A percentile compares a stretch with the other conserved stretches of the same genome.
Evolutionary conservation across 2,797 vertebrate species (phyloP).

Genomic region (Hippopotamyrus pictus): DNA sequence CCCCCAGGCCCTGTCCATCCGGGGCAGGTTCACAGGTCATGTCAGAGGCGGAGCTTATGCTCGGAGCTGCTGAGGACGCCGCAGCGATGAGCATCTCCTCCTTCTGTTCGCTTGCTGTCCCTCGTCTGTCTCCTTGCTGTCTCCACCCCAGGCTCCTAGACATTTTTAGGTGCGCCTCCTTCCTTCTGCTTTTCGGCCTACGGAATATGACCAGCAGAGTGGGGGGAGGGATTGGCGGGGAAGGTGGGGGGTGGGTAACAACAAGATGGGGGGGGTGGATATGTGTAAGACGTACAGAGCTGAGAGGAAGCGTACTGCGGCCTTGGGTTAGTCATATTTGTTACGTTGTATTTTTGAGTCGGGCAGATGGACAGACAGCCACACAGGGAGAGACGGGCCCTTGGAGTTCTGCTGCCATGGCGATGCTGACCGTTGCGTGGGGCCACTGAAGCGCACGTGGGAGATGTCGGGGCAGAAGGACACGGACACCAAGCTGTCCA

Average conservation of each 20-base stretch:
- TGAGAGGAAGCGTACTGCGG: neutral
- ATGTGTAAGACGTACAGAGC: neutral
- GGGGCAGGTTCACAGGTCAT: slow-evolving; percentile 28
- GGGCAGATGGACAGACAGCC: neutral
- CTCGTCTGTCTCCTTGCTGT: slow-evolving; percentile 1
- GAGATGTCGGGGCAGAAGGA: slow-evolving; percentile 66
- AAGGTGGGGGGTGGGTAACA: neutral
- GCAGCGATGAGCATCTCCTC: slow-evolving; percentile 20
- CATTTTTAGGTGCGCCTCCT: slow-evolving; percentile 48
- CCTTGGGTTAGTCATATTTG: neutral
- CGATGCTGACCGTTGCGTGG: slow-evolving; percentile 56
- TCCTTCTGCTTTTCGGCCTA: slow-evolving; percentile 55
- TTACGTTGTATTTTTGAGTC: neutral
- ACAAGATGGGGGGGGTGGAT: neutral
- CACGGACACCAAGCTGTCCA: slow-evolving; percentile 60
- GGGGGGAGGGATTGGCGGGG: no score
- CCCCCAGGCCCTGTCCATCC: slow-evolving; percentile 32
- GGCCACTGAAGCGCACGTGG: slow-evolving; percentile 59
- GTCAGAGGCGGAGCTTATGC: slow-evolving; percentile 31
- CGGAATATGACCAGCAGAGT: neutral
- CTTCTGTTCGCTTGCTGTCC: slow-evolving; percentile 22
- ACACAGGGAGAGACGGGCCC: neutral
- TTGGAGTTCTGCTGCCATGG: neutral
- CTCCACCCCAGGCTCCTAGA: neutral
- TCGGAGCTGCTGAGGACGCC: slow-evolving; percentile 28